Base-by-base conservation (phyloP, 2,113 vertebrate genomes). In the Sinocyclocheilus anshuiensis region DNA sequence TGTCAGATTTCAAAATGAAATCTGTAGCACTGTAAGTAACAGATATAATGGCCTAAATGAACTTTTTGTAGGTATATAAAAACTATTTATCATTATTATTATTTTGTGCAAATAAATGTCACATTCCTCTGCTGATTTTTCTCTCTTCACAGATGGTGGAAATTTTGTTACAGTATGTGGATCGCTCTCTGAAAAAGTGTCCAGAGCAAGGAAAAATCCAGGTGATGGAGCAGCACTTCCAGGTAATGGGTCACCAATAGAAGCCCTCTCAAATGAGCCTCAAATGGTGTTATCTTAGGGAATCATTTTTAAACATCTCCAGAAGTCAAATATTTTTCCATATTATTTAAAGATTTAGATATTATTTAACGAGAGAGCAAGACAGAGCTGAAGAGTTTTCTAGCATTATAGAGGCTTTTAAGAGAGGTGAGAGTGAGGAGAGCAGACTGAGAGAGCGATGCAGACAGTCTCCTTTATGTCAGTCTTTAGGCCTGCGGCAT, bases 191-290 rank as follows among this genome's bases (percentile, higher is more conserved):
- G 91, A 99, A 96, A 92, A 99, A 97, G 85, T 98, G 97, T 91
- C 97, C 98, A 8, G 98, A 99, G 59, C 97, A 99, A 87, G 98
- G 98, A 0, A 99, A 97, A 91, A 96, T 98, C 90, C 98, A 98
- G 87, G 94, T 98, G 57, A 97, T 98, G 97, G 98, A 98, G 89
- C 97, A 99, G n/a, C 97, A 98, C 90, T 99, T 99, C 86, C 96
- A 98, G 93, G 98, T 98, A 94, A 13, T 76, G 39, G 42, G 12
- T 26, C 12, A 45, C 42, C 13, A 11, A 24, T 6, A 22, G 33
- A 72, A 39, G 69, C 8, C 1, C 33, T 72, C 18, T 72, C 8
- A 24, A 63, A 61, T 61, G 22, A 67, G 13, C 65, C 65, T 29
- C 65, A 48, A 50, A 76, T 50, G n/a, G 8, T 20, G 16, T 12